Base-by-base conservation (phyloP, 2,888 invertebrate species). In the Drosophila paranaensis region DNA sequence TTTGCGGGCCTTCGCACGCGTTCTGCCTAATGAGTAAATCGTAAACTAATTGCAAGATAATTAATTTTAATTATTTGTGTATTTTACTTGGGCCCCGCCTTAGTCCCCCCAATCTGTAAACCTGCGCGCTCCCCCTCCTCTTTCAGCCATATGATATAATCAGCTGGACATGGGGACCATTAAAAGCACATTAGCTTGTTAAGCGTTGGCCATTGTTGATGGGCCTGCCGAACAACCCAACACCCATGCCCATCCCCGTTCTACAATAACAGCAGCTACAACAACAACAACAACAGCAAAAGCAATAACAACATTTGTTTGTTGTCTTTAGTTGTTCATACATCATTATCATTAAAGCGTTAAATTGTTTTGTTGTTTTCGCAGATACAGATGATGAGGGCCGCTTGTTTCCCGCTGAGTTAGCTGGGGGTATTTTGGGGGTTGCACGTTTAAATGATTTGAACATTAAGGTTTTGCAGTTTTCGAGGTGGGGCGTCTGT, bases 311-410 rank as follows among this genome's bases (percentile, higher is more conserved):
- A 82, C 77, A 73, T 74, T 71, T 79, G 77, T 79, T 79, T 84
- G 85, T 81, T 88, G 82, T 75, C 85, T 79, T 84, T 88, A 73
- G 81, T 79, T 88, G 84, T 88, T 84, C 88, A 88, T 84, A 84
- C 88, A 84, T 84, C 84, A 88, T 84, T 84, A 84, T 88, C 88
- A 84, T 88, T 88, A 88, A 88, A 88, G 85, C 88, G 88, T 82
- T 88, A 85, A 84, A 84, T 84, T 88, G 85, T 82, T 85, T 82
- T 79, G 88, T 88, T 85, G 74, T 72, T 69, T 79, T 72, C 67
- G 55, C 66, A 25, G 39, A 54, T 45, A 45, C 25, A 45, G 45
- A 45, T 20, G 46, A 20, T 43, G 27, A 54, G 27, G 65, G 65
- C 64, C 40, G 54, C 42, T 37, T 48, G 57, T 16, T 68, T 43